phyloP scores from a whole-genome alignment of 2,797 vertebrate species.

The Danio albolineatus region DNA sequence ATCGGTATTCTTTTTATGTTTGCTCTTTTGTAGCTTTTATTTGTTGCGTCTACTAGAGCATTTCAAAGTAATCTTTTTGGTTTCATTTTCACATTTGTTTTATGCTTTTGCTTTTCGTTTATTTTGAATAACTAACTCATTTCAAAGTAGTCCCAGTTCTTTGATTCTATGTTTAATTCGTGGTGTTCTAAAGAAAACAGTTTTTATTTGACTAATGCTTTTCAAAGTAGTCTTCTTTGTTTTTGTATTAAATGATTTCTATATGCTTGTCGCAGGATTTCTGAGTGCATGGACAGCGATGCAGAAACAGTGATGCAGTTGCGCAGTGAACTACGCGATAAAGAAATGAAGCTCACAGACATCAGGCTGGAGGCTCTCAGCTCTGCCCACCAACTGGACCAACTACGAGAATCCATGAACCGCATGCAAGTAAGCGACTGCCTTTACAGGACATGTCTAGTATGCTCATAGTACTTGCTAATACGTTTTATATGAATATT shows the following conservation, averaged over 20 bases:
- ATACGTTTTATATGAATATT: neutral
- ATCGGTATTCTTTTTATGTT: neutral
- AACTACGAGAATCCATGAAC: slow-evolving; percentile 89
- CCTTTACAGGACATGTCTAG: neutral
- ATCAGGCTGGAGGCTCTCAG: slow-evolving; percentile 89
- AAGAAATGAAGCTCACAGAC: slow-evolving; percentile 89
- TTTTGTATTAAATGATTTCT: neutral
- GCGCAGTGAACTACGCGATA: slow-evolving; percentile 88
- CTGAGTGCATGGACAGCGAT: slow-evolving; percentile 69
- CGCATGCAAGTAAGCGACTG: slow-evolving; percentile 83
- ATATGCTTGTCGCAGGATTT: slow-evolving; percentile 57
- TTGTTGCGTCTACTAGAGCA: too few relatives aligned
- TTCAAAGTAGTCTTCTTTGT: neutral
- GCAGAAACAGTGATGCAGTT: slow-evolving; percentile 89
- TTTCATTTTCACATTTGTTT: neutral
- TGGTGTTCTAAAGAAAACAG: neutral
- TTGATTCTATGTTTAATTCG: too few relatives aligned
- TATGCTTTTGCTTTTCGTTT: neutral
- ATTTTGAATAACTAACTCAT: too few relatives aligned
- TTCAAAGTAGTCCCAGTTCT: too few relatives aligned
- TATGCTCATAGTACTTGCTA: neutral
- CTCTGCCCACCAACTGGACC: slow-evolving; percentile 90
- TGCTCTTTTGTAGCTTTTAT: neutral
- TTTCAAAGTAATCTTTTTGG: neutral
- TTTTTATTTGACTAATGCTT: neutral